Percentiles rank a stretch among this genome's conserved stretches.
phyloP scores from a whole-genome alignment of 2,797 vertebrate genomes.

The Australoheros facetus region DNA sequence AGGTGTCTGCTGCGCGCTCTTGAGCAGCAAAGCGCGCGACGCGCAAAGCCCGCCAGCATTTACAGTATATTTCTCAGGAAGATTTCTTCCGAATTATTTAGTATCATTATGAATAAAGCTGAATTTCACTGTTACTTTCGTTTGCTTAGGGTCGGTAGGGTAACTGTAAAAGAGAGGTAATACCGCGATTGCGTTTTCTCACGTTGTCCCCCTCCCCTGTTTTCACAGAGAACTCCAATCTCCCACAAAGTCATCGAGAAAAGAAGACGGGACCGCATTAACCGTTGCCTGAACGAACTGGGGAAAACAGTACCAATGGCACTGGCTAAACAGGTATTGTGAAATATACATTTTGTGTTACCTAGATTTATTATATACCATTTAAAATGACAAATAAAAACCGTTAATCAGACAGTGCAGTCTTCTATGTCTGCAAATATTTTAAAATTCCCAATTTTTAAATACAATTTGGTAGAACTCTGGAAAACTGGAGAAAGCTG shows the following conservation, averaged over 20 bases:
- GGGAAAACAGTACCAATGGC: slow-evolving; percentile 96
- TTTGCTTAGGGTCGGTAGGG: not conserved
- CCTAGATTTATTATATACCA: not conserved
- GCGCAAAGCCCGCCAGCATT: slow-evolving; percentile 24
- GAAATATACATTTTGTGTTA: not conserved
- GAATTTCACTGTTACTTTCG: not conserved
- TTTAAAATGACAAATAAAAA: not conserved
- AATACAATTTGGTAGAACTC: slow-evolving; percentile 83
- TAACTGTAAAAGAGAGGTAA: not conserved
- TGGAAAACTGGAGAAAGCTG: slow-evolving; percentile 97
- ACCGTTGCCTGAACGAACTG: slow-evolving; percentile 91
- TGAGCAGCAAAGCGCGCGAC: slow-evolving; percentile 34
- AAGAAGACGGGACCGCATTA: slow-evolving; percentile 92
- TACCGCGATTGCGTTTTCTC: not conserved
- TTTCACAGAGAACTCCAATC: slow-evolving; percentile 88
- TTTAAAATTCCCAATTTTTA: not conserved
- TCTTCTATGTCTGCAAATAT: not conserved
- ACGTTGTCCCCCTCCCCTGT: not conserved
- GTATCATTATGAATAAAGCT: no score
- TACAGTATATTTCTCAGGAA: not conserved
- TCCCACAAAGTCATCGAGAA: slow-evolving; percentile 98
- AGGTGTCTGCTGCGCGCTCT: slow-evolving; percentile 46
- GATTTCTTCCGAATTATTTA: not conserved
- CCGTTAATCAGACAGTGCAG: not conserved
- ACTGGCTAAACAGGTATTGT: slow-evolving; percentile 91